Percentiles rank a stretch among this genome's conserved stretches.
phyloP scores from a whole-genome alignment of 1,140 invertebrate species.

The Geopemphigus sp. region DNA sequence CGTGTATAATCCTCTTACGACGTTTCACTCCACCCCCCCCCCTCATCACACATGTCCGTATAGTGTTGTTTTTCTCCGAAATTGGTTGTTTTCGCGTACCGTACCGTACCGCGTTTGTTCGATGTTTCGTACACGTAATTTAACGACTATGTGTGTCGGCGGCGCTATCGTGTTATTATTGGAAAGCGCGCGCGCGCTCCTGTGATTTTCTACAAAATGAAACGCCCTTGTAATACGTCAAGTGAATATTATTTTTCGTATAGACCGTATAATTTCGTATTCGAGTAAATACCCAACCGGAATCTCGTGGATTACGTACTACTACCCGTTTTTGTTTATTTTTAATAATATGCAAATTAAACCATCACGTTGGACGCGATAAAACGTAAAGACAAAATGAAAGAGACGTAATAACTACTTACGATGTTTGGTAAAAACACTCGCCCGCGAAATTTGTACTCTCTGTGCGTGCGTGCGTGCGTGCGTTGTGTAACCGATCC shows the following conservation, averaged over 20 bases:
- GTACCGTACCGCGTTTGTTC: not conserved
- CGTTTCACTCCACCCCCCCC: too few relatives aligned
- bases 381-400: too few relatives aligned
- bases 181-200: not conserved
- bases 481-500: too few relatives aligned
- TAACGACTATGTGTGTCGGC: not conserved
- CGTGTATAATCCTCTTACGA: too few relatives aligned
- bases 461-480: too few relatives aligned
- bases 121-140: not conserved
- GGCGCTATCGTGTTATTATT: not conserved
- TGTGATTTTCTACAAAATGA: not conserved
- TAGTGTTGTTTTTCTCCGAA: too few relatives aligned
- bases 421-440: too few relatives aligned
- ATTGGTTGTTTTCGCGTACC: not conserved
- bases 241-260: not conserved
- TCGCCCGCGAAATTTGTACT: too few relatives aligned
- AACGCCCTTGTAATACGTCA: not conserved
- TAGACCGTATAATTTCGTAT: not conserved
- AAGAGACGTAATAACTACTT: too few relatives aligned
- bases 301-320: not conserved
- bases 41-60: too few relatives aligned
- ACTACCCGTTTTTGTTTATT: not conserved
- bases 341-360: not conserved
- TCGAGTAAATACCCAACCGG: not conserved
- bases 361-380: not conserved